Base-by-base conservation (phyloP, 2,888 invertebrate genomes). In the Campoplex capitator region DNA sequence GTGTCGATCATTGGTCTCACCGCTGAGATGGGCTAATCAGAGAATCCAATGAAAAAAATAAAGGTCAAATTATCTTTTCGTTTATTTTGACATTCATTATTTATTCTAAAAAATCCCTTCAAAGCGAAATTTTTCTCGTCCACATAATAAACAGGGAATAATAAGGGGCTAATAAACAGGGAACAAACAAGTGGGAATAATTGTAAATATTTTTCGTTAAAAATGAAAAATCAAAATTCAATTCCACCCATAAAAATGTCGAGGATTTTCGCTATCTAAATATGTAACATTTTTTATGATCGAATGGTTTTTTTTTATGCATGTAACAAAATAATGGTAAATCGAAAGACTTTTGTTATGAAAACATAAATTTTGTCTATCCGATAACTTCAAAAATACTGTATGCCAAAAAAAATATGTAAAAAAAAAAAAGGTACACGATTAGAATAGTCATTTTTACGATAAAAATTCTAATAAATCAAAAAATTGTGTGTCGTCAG, bases 1-100 rank as follows among this genome's bases (percentile, higher is more conserved):
- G 32, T 82, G n/a, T 3, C 67, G n/a, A 75, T 75, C 67, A 28
- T 67, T 67, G 35, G 73, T 73, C 73, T 51, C 73, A 65, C 62
- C 11, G n/a, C 18, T 38, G 23, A 65, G 62, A 56, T 38, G 11
- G 23, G 48, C 6, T 68, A 35, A 80, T 62, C 35, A 35, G 35
- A 16, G 8, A 58, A 42, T 4, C 2, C n/a, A 1, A 16, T n/a
- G n/a, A 45, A 45, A 45, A 38, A 56, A 56, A 51, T 11, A 2
- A 38, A 23, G 35, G 38, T 42, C n/a, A 11, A 2, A 23, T 68
- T 68, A 16, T 9, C 2, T 68, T n/a, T 42, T 1, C 35, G 8
- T 38, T 67, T 38, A 7, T 67, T 18, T 18, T 8, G 38, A 7
- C 18, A 7, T 42, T 9, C 42, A 42, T 42, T 42, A 2, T 9